These are phyloP conservation scores for Petrocephalus microphthalmus DNA, from an alignment of 2,113 vertebrate species.

Conservation along the genomic window DNA sequence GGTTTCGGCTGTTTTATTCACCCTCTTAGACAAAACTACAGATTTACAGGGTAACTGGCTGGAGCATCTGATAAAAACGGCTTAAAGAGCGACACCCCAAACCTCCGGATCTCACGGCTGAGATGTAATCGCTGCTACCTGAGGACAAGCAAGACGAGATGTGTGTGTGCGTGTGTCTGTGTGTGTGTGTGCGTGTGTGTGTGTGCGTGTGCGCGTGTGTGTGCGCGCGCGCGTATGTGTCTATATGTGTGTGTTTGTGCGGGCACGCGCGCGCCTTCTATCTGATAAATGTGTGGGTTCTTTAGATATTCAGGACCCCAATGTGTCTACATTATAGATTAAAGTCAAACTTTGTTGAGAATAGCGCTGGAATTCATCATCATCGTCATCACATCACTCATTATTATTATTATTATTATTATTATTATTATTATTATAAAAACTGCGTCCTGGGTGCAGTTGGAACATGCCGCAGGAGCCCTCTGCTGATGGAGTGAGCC, in stretches of 20 bases:
- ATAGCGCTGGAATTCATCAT: not conserved
- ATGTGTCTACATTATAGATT: not conserved
- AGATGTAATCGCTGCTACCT: not conserved
- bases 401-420: not conserved
- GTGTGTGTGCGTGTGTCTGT: not conserved
- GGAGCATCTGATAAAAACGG: not conserved
- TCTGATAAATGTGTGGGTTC: not conserved
- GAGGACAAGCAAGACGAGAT: not conserved
- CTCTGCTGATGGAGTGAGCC: not conserved
- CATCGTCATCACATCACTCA: not conserved
- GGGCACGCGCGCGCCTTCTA: not conserved
- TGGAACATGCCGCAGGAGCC: not conserved
- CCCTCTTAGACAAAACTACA: not conserved
- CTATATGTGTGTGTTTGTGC: too few relatives aligned
- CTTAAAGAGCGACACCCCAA: not conserved
- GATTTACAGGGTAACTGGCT: not conserved
- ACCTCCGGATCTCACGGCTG: not conserved
- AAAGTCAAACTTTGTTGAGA: not conserved
- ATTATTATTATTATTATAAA: not conserved
- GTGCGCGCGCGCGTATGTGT: too few relatives aligned
- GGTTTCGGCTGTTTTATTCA: not conserved
- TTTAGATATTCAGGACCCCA: not conserved
- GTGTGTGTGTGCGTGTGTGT: not conserved
- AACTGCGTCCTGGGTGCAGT: not conserved
- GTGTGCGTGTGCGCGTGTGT: not conserved